Evolutionary conservation across 2,888 invertebrate genomes (phyloP).

Genomic region (Heteromyza rotundicornis): DNA sequence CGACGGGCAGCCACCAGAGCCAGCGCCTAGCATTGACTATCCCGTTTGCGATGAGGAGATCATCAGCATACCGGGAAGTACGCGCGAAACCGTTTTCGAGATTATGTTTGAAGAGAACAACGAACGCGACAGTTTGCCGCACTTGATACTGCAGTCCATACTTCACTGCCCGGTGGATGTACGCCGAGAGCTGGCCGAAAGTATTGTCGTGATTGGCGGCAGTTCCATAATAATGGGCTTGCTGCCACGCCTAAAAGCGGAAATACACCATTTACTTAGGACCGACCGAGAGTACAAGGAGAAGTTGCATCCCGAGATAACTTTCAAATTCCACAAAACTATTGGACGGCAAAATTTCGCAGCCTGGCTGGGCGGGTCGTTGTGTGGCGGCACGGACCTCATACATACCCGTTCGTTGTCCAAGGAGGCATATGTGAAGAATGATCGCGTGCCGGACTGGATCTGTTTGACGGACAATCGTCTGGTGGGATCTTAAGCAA

Average conservation of each 20-base stretch:
- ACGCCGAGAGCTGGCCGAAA: slow-evolving; percentile 77
- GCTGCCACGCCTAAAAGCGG: slow-evolving; percentile 77
- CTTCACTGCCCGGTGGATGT: slow-evolving; percentile 83
- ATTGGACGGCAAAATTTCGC: slow-evolving; percentile 83
- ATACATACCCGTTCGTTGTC: slow-evolving; percentile 73
- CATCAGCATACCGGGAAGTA: slow-evolving; percentile 70
- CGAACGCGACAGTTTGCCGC: slow-evolving; percentile 81
- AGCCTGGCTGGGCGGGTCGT: slow-evolving; percentile 86
- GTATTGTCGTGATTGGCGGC: slow-evolving; percentile 88
- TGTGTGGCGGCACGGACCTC: slow-evolving; percentile 79
- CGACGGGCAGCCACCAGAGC: slow-evolving; percentile 59
- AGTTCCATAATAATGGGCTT: slow-evolving; percentile 84
- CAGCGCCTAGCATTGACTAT: slow-evolving; percentile 71
- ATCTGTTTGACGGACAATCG: slow-evolving; percentile 62
- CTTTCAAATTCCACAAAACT: slow-evolving; percentile 80
- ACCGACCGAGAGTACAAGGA: slow-evolving; percentile 68
- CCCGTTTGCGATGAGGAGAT: slow-evolving; percentile 70
- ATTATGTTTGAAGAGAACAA: slow-evolving; percentile 84
- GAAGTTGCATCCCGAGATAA: slow-evolving; percentile 61
- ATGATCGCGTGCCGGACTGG: slow-evolving; percentile 83
- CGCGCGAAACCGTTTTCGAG: slow-evolving; percentile 85
- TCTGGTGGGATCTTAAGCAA: slow-evolving; percentile 35
- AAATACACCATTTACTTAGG: slow-evolving; percentile 73
- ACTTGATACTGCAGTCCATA: slow-evolving; percentile 84
- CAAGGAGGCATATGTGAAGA: slow-evolving; percentile 76